Percentiles rank a stretch among this genome's conserved stretches.
These are phyloP conservation scores for Polylopha cassiicola DNA, from an alignment of 2,888 invertebrate species.

Conservation along the genomic window DNA sequence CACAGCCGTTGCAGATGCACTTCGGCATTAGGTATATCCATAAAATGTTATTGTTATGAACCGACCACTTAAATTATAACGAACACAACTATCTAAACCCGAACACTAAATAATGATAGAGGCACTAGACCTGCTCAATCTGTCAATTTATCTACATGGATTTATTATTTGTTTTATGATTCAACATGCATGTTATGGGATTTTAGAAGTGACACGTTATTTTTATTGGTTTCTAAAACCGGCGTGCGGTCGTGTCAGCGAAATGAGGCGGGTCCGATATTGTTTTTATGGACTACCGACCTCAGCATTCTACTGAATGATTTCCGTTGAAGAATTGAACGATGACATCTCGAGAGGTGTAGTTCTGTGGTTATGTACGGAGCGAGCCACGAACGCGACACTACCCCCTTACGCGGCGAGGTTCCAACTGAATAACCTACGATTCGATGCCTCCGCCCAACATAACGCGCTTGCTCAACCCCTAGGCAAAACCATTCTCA, in stretches of 20 bases:
- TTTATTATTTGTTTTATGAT: conserved; percentile 31
- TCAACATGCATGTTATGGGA: conserved; percentile 28
- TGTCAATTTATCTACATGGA: conserved; percentile 28
- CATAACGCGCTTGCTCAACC: conserved; percentile 71
- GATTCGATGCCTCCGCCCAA: conserved; percentile 75
- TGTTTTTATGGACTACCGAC: conserved; percentile 29
- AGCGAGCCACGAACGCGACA: conserved; percentile 55
- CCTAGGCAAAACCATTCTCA: conserved; percentile 32
- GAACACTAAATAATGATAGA: conserved; percentile 39
- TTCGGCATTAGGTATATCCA: conserved; percentile 65
- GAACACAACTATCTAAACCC: conserved; percentile 26
- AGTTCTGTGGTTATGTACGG: conserved; percentile 58
- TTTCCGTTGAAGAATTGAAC: conserved; percentile 46
- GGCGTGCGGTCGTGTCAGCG: conserved; percentile 28
- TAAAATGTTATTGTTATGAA: conserved; percentile 41
- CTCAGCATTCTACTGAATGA: conserved; percentile 44
- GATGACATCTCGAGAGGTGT: conserved; percentile 64
- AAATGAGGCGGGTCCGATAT: conserved; percentile 22
- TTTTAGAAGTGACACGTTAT: conserved; percentile 52
- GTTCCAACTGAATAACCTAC: conserved; percentile 73
- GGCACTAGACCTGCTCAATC: conserved; percentile 35
- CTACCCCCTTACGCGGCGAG: conserved; percentile 65
- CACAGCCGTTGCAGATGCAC: conserved; percentile 68
- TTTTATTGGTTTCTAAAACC: conserved; percentile 50
- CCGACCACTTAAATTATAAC: conserved; percentile 39